Evolutionary conservation across 2,888 invertebrate species (phyloP), one percentile per base, ranked within the genome.

Genomic region (Ommatoiulus sabulosus): DNA sequence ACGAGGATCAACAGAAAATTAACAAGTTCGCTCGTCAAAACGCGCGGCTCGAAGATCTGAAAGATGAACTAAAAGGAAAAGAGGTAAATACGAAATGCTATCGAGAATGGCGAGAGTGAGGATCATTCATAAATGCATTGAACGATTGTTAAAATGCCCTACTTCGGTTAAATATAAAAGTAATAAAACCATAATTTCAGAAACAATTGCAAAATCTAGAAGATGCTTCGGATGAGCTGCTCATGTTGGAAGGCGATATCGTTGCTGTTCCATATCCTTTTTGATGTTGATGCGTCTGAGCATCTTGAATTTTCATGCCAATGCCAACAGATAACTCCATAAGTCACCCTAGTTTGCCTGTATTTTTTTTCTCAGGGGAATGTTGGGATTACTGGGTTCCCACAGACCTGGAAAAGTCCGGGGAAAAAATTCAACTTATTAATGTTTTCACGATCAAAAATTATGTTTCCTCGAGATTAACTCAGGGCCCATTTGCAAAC

Each of bases 1-100:
- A 95, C 92, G 98, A 98, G 93, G 99, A 99, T 93, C 99, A 99
- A 93, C 97, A 97, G 92, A 97, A 97, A 93, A 99, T 99, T 90
- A 99, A 99, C 93, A 96, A 96, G 92, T 99, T 99, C 93, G 99
- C 99, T 0, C 95, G 97, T 90, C 95, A 97, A 90, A 98, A 99
- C 94, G 98, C 97, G 0, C 96, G 96, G 93, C 94, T 98, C 91
- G 97, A 98, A 91, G 98, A 98, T 92, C 94, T 96, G 17, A 97
- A 97, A 92, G 96, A 97, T 91, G 97, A 98, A 92, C 93, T 98
- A 57, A 96, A 96, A 93, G 93, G 94, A 57, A 97, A 96, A 93
- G 96, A 97, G 94, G 95, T 95, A 92, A 90, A 88, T 52, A 7
- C 15, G 46, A 46, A 46, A 63, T 10, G 8, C 46, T 46, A 10